Base-by-base conservation (phyloP, 1,140 invertebrate genomes). In the Drosophila leontia region DNA sequence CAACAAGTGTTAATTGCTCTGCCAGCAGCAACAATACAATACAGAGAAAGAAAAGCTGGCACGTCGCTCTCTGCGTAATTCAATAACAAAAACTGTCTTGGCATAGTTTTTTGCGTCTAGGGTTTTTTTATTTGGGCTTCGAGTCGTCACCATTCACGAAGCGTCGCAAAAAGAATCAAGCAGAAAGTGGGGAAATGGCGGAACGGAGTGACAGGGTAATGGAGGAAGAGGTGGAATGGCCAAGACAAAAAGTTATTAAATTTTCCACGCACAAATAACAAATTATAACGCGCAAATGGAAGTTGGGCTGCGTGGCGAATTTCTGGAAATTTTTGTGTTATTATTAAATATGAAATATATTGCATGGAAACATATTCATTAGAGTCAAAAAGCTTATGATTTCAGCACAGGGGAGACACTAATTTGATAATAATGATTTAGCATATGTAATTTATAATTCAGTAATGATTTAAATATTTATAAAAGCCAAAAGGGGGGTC, bases 1-100 rank as follows among this genome's bases (percentile, higher is more conserved):
- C 78, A 86, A 79, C 83, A 79, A 87, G 82, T 86, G 82, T 86
- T 86, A 87, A 86, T 86, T 86, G 79, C 78, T 58, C 83, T 62
- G 48, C 48, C 81, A 45, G 51, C 53, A 44, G 42, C 62, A 58
- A 41, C 39, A 70, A n/a, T 3, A 51, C 34, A 45, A 19, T 67
- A 47, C 53, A 53, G 4, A 50, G 62, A 53, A 12, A 58, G 55
- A 44, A 79, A 50, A 56, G 47, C 26, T 67, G 29, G 3, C 62
- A 67, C 35, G 61, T 35, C 29, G 59, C 42, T 8, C 42, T 8
- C 34, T n/a, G 67, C 32, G 37, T 72, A 59, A 44, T 50, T 60
- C 32, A 72, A 74, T 72, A 51, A 60, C n/a, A 56, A 39, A 72
- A 72, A 37, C 37, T 15, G 37, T 8, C 23, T 7, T 72, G 70